phyloP scores from a whole-genome alignment of 2,113 vertebrate genomes.

The Ranitomeya variabilis region DNA sequence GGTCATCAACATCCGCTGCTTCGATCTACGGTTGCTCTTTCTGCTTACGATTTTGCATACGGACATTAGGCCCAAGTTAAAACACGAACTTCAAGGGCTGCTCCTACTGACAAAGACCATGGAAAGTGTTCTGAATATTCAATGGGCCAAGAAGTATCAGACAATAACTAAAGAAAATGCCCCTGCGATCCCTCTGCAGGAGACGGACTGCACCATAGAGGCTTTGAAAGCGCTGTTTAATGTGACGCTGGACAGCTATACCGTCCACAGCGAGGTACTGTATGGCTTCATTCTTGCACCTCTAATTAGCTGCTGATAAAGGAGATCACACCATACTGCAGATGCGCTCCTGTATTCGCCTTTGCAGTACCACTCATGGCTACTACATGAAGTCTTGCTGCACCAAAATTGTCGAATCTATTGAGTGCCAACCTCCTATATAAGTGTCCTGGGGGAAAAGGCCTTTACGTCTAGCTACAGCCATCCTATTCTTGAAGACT shows the following conservation, averaged over 20 bases:
- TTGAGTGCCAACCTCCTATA: too few relatives aligned
- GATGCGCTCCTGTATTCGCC: too few relatives aligned
- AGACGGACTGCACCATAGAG: constrained; percentile 89
- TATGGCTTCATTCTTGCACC: constrained; percentile 62
- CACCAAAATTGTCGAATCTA: too few relatives aligned
- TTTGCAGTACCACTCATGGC: too few relatives aligned
- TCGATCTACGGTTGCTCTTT: constrained; percentile 93
- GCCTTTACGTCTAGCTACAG: too few relatives aligned
- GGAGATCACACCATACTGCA: too few relatives aligned
- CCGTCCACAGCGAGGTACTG: constrained; percentile 82
- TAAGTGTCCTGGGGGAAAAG: too few relatives aligned
- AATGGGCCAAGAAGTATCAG: constrained; percentile 88
- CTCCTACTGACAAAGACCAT: constrained; percentile 85
- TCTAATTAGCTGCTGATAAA: too few relatives aligned
- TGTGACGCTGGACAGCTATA: constrained; percentile 87
- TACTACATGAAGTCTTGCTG: too few relatives aligned
- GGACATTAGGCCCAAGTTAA: constrained; percentile 80
- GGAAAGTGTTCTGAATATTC: constrained; percentile 86
- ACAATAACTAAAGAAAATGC: constrained; percentile 74
- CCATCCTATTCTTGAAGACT: too few relatives aligned
- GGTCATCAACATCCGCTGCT: constrained; percentile 88
- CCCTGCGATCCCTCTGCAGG: constrained; percentile 79
- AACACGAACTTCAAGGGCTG: constrained; percentile 82
- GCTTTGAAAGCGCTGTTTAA: constrained; percentile 96
- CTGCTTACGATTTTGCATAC: constrained; percentile 89